These are phyloP conservation scores for Parauchenoglanis punctatus DNA, from an alignment of 2,797 vertebrate genomes.

Conservation along the genomic window DNA sequence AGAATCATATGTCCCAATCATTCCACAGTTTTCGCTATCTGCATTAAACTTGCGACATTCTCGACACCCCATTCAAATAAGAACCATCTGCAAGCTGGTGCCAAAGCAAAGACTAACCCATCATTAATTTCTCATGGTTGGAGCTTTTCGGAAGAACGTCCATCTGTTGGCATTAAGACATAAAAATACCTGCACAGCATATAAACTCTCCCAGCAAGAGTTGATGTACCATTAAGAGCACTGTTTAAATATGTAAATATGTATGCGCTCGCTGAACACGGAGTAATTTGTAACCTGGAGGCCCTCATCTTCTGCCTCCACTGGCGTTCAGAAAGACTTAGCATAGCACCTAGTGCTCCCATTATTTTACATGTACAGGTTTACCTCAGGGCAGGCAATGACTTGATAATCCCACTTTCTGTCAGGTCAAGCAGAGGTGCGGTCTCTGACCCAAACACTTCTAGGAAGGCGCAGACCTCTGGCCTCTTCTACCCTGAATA, in stretches of 20 bases:
- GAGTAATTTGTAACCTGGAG: conserved; percentile 45
- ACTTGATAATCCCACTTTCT: not conserved
- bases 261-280: conserved; percentile 23
- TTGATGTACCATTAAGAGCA: conserved; percentile 44
- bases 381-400: conserved; percentile 5
- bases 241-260: conserved; percentile 49
- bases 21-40: not conserved
- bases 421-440: conserved; percentile 1
- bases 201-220: conserved; percentile 33
- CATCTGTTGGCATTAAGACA: conserved; percentile 25
- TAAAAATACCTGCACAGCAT: conserved; percentile 35
- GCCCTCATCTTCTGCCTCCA: not conserved
- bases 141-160: conserved; percentile 1
- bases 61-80: conserved; percentile 6
- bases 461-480: not conserved
- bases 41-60: not conserved
- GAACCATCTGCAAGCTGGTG: not conserved
- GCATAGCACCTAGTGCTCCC: not conserved
- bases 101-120: conserved; percentile 24
- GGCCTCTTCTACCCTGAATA: not conserved
- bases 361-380: not conserved
- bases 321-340: not conserved
- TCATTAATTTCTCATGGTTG: conserved; percentile 37
- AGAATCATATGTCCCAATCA: not conserved
- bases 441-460: not conserved